phyloP scores from a whole-genome alignment of 2,888 invertebrate species.

The Antheraea yamamai region DNA sequence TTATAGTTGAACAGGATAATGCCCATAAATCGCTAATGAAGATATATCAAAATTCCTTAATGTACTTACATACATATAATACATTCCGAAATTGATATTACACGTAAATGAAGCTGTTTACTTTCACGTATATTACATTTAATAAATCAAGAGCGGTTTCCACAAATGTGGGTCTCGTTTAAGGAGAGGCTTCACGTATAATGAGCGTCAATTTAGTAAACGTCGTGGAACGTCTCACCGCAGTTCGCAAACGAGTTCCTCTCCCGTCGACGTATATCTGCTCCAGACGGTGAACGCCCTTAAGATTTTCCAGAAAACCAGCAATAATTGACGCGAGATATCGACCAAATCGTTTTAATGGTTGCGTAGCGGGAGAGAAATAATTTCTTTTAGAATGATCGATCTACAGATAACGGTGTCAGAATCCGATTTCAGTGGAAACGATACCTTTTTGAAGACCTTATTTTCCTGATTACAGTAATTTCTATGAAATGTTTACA shows the following conservation, averaged over 20 bases:
- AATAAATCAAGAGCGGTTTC: conserved; percentile 13
- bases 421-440: not conserved
- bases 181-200: conserved; percentile 25
- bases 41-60: not conserved
- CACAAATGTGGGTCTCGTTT: conserved; percentile 21
- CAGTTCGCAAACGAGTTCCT: conserved; percentile 22
- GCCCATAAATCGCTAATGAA: not conserved
- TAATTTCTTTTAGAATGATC: not conserved
- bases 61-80: not conserved
- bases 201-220: conserved; percentile 36
- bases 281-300: conserved; percentile 8
- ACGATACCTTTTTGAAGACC: not conserved
- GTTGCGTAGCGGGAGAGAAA: not conserved
- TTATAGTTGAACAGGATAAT: not conserved
- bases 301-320: not conserved
- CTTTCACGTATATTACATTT: conserved; percentile 4
- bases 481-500: not conserved
- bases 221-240: conserved; percentile 30
- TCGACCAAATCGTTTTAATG: not conserved
- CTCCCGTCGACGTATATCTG: not conserved
- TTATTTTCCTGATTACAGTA: not conserved
- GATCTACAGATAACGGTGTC: not conserved
- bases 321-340: not conserved
- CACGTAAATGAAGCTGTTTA: not conserved
- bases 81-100: not conserved